Base-by-base conservation (phyloP, 2,797 vertebrate species). In the Gadopsis bispinosus region DNA sequence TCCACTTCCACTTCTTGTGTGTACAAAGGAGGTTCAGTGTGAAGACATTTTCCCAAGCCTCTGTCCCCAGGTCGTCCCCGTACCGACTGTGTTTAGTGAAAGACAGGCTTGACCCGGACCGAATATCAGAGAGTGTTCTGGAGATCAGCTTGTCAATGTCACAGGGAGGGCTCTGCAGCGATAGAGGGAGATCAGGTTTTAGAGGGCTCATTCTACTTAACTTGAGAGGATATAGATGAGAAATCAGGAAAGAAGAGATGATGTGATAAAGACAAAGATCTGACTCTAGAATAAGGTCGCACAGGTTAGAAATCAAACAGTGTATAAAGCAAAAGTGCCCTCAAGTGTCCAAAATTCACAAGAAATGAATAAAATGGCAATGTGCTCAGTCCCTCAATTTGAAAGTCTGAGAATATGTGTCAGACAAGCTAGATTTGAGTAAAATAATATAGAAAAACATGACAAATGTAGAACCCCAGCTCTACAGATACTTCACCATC, bases 1-100 rank as follows among this genome's bases (percentile, higher is more conserved):
- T 97, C 98, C 98, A 99, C 39, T 95, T 87, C 98, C 98, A 99
- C 50, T 95, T 96, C 83, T 96, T 94, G 54, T 96, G 95, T 75
- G 93, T 90, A 85, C 97, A 99, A 26, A 99, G 93, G 4, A 99
- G 94, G 19, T 97, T 96, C 68, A 99, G 79, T 4, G 97, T 95
- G 81, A 95, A 96, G 66, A 99, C 73, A 12, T 93, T 94, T 69
- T 98, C 95, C 98, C 98, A 99, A 0, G 96, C 93, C 68, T 86
- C 77, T 12, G 94, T 85, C 69, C 93, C 96, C 55, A 99, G 91
- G 83, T 98, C 97, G 50, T 96, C 92, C 19, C 98, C 98, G 0
- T 95, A 95, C 3, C 90, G 94, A 47, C 93, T 92, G 70, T 96
- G 96, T 14, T 84, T 69, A 1, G 92, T 93, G 88, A 99, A 97